Percentiles rank a stretch among this genome's conserved stretches.
These are phyloP conservation scores for Linurgus olivaceus DNA, from an alignment of 2,797 vertebrate genomes.

Conservation along the genomic window DNA sequence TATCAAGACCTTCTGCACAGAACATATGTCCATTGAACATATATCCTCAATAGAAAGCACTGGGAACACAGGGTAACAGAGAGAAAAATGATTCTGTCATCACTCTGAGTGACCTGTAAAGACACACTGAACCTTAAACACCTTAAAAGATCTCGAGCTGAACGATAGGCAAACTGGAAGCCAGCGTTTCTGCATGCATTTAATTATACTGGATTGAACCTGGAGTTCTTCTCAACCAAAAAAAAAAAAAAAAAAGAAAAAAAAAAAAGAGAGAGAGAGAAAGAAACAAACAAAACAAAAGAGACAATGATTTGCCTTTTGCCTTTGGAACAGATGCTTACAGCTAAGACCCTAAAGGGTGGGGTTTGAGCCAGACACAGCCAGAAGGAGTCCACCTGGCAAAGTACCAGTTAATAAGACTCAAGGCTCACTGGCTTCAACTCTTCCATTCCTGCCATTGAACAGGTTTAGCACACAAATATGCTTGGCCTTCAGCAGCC, in stretches of 20 bases:
- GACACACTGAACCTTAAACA: background rate
- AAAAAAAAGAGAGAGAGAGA: background rate
- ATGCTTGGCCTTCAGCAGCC: background rate
- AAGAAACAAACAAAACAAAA: slow-evolving; percentile 12
- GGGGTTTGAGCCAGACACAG: background rate
- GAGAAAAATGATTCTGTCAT: background rate
- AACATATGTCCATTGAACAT: background rate
- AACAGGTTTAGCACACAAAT: background rate
- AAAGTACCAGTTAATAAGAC: background rate
- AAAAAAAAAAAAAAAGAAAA: background rate
- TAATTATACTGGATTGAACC: too few relatives aligned
- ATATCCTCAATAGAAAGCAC: background rate
- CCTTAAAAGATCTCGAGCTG: background rate
- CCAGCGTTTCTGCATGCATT: accelerated
- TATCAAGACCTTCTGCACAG: background rate
- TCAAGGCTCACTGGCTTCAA: background rate
- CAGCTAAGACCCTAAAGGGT: background rate
- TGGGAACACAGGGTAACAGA: background rate
- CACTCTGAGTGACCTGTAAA: background rate
- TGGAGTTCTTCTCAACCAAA: too few relatives aligned
- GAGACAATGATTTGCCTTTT: slow-evolving; percentile 56
- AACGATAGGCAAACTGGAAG: background rate
- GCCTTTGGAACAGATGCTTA: slow-evolving; percentile 48
- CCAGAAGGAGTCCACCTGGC: background rate
- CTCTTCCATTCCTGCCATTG: background rate